Conservation (phyloP, 2,797 vertebrate genomes). For the Scolopax bukidnonensis region DNA sequence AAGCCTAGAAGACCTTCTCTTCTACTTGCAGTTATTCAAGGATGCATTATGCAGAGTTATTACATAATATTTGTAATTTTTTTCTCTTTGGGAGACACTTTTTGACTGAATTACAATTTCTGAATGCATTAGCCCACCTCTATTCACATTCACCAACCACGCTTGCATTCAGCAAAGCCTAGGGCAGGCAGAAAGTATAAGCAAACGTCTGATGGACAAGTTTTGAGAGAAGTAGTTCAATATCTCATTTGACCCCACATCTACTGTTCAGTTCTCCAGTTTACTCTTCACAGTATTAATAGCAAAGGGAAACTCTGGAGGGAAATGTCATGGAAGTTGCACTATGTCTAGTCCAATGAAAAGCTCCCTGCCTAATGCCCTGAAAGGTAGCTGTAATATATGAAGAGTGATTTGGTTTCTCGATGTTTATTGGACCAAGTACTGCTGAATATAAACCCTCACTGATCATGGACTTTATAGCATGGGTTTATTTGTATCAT, state of each 20-base stretch:
- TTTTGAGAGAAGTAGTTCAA: not conserved
- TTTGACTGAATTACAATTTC: not conserved
- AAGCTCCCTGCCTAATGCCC: not conserved
- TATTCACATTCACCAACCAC: fast-evolving
- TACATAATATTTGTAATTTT: not conserved
- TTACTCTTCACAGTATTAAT: not conserved
- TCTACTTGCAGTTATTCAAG: not conserved
- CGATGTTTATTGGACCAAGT: not conserved
- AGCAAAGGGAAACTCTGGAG: not conserved
- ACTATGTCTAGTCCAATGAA: not conserved
- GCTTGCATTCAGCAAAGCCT: not conserved
- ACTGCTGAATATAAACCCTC: not conserved
- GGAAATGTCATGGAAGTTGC: not conserved
- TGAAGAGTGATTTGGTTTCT: not conserved
- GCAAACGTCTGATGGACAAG: not conserved
- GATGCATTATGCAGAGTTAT: not conserved
- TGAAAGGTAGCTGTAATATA: not conserved
- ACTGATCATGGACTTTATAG: not conserved
- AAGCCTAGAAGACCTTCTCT: not conserved
- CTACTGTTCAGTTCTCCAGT: not conserved
- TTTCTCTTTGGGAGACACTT: not conserved
- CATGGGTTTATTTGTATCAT: conserved; percentile 1
- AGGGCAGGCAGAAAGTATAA: not conserved
- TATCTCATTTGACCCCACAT: not conserved
- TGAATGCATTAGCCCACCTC: not conserved